Conservation (phyloP, 1,140 invertebrate species). For the Drosophila serrata region DNA sequence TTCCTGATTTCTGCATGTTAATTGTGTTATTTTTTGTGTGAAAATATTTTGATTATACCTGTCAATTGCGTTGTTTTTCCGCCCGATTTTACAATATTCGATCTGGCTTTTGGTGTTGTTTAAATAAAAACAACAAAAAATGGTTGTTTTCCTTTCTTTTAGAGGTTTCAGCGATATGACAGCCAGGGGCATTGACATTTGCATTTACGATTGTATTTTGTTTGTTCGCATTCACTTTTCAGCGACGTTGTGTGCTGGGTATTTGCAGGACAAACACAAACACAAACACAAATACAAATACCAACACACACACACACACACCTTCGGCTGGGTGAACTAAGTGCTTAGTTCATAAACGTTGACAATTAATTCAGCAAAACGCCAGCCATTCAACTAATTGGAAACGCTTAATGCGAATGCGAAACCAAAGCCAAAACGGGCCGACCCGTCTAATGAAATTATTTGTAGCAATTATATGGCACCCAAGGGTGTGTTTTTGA, state of each 20-base stretch:
- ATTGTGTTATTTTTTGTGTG: conserved; percentile 55
- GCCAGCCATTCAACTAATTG: conserved; percentile 77
- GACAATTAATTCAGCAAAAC: conserved; percentile 79
- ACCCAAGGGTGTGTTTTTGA: conserved; percentile 68
- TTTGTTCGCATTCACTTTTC: conserved; percentile 26
- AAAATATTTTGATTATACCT: conserved; percentile 63
- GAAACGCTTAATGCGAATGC: conserved; percentile 71
- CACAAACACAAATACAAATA: conserved; percentile 3
- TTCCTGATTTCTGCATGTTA: conserved; percentile 49
- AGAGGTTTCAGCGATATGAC: conserved; percentile 14
- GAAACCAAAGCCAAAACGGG: conserved; percentile 56
- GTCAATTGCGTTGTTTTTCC: conserved; percentile 29
- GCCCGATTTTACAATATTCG: conserved; percentile 26
- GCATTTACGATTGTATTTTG: conserved; percentile 43
- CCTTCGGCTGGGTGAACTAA: conserved; percentile 8
- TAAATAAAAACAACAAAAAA: conserved; percentile 27
- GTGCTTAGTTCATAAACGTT: conserved; percentile 77
- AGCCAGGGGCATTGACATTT: conserved; percentile 47
- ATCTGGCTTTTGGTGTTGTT: conserved; percentile 51
- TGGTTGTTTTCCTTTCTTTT: conserved; percentile 27
- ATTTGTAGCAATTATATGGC: conserved; percentile 73
- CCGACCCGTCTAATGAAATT: conserved; percentile 67
- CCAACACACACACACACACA: background rate
- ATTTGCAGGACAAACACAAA: conserved; percentile 51
- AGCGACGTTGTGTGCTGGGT: conserved; percentile 13